Evolutionary conservation across 2,113 vertebrate species (phyloP), one percentile per base, ranked within the genome.

Genomic region (Leptosomus discolor): DNA sequence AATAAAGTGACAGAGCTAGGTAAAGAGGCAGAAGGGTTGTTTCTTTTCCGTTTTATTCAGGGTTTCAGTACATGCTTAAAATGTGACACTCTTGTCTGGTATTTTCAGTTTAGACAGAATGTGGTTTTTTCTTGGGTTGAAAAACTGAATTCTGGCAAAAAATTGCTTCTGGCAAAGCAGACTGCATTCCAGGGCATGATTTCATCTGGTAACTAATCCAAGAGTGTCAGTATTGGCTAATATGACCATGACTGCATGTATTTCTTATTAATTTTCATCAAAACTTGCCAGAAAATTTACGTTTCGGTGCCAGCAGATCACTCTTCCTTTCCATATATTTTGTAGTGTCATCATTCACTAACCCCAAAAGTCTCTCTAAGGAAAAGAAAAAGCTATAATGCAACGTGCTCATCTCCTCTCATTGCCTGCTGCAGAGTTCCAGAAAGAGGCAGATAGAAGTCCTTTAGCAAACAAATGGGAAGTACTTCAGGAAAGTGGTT

Each of bases 211-310:
- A 76, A 95, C 81, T 87, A 63, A 77, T 89, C 91, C 92, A 94
- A 60, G 56, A 91, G 88, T 95, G 79, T 91, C 88, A 87, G 15
- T 83, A 76, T 67, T 96, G 91, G 94, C 74, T 90, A 88, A 90
- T 95, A 90, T 34, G 77, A 54, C 53, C 67, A 61, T 53, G 41
- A 85, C 61, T 91, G 84, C 58, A 92, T 95, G 84, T 91, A 95
- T 95, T 95, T 97, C 91, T 92, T 91, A 97, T 96, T 95, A 92
- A 56, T 95, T 95, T 93, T 85, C 70, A 61, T 85, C 58, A 85
- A 76, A 94, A 85, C 70, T 82, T 90, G 92, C 87, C 87, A 91
- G 92, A 95, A 95, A 95, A 94, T 56, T 46, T 24, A 58, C 50
- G 58, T 11, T 79, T 82, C 56, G 12, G 58, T 91, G 93, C 92